These are phyloP conservation scores for Squalus acanthias DNA, from an alignment of 2,797 vertebrate genomes.

Conservation along the genomic window DNA sequence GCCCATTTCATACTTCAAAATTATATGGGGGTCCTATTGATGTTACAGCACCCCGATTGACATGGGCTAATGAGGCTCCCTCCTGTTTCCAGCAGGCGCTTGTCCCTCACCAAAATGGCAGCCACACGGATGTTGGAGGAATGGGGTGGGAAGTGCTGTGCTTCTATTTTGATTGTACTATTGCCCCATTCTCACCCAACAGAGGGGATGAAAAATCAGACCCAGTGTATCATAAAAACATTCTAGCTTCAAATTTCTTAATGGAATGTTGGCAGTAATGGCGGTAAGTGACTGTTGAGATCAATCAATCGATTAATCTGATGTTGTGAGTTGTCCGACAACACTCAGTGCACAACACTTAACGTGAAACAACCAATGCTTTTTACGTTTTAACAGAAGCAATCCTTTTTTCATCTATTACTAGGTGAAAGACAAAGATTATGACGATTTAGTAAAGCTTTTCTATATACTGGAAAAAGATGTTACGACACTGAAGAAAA, in stretches of 20 bases:
- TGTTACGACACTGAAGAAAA: slow-evolving; percentile 69
- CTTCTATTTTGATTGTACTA: background rate
- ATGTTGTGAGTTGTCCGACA: background rate
- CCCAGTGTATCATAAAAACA: background rate
- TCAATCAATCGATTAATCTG: background rate
- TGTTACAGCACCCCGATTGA: background rate
- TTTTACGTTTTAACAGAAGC: background rate
- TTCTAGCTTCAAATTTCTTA: background rate
- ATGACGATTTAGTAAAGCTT: slow-evolving; percentile 71
- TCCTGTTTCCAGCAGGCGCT: background rate
- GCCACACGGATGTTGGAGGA: background rate
- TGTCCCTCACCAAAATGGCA: background rate
- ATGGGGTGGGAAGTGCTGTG: background rate
- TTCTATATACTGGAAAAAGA: slow-evolving; percentile 73
- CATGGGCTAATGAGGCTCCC: background rate
- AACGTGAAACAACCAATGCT: background rate
- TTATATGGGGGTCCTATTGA: no score
- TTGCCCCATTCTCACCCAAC: background rate
- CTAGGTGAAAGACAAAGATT: slow-evolving; percentile 81
- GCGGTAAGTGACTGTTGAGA: background rate
- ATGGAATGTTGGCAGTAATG: background rate
- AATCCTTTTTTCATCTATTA: background rate
- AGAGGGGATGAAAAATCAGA: background rate
- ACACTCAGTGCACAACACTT: background rate
- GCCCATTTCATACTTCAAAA: background rate